Base-by-base conservation (phyloP, 2,113 vertebrate genomes). In the Falco punctatus region DNA sequence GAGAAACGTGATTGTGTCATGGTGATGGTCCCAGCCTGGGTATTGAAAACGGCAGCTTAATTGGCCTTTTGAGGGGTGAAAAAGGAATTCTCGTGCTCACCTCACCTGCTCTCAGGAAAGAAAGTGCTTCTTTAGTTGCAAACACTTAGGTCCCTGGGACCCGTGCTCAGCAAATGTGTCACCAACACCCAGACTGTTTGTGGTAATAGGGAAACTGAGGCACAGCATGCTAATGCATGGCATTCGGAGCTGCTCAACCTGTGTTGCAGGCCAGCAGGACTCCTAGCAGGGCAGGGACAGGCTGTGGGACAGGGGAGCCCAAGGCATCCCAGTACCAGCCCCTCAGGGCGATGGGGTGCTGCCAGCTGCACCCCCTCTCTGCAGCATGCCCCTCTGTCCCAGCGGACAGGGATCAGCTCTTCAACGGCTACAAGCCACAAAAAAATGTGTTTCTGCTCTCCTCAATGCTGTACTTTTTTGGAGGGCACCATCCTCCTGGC, bases 191-290 rank as follows among this genome's bases (percentile, higher is more conserved):
- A 46, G 30, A 11, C 57, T 40, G 35, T 38, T 66, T 48, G 44
- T 83, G 57, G 16, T 2, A 0, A 15, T 4, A 18, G 44, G 23
- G 81, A 84, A 94, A 72, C 70, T 79, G 92, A 93, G 90, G 61
- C 70, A 90, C 0, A 0, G 24, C 2, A 1, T 38, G n/a, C 26
- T 71, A 12, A 13, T 18, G 7, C 2, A 1, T 12, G 38, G 42
- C 22, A 18, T 42, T 71, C 2, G 2, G 14, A 23, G 32, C 20
- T 72, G 42, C 38, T 64, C 19, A 62, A 9, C 44, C 27, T 30
- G 8, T n/a, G 30, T 81, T 21, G 27, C 19, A 30, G 33, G 30
- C 74, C 27, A 42, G 18, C 3, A 9, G 57, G 28, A 57, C 21
- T 84, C 40, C 19, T 35, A 74, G 49, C 5, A 14, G 35, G 19